Evolutionary conservation across 2,113 vertebrate genomes (phyloP), one percentile per base, ranked within the genome.

Genomic region (Ceyx melanurus): DNA sequence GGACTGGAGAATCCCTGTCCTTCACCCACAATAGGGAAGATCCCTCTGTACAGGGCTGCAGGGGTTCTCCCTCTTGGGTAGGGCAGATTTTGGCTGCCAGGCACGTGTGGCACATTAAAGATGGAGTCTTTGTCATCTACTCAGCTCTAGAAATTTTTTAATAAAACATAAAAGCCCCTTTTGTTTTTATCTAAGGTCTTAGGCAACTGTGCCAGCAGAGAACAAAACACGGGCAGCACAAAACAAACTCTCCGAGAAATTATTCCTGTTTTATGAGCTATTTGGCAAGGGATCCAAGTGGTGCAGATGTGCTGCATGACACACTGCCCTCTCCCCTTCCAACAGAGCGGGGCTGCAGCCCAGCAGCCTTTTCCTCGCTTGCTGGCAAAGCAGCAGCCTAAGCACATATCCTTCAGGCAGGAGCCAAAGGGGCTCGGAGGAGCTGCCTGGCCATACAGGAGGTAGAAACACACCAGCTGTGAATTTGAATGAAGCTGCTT

Each of bases 401-500:
- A 29, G 18, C 1, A 13, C 20, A 5, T 5, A 17, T 23, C 64
- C 79, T 75, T 23, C 51, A 45, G 35, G 72, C 56, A 73, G 56
- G 45, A 82, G 61, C 1, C 6, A 74, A 57, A 43, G 23, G 65
- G 75, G 53, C 35, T 61, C 5, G 26, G 46, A 70, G 92, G 65
- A 75, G 74, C 72, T 42, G 46, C 11, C 1, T 20, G 57, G 54
- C 0, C 8, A 56, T 29, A n/a, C 2, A 21, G 80, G 70, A 85
- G 85, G 70, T 42, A 88, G 75, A 40, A 67, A 33, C 64, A 40
- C 62, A 66, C 84, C 84, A 91, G 75, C 85, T 88, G 68, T 71
- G 75, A 71, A 60, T 88, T 22, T 77, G 70, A 88, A 85, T 71
- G 64, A 80, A 81, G 89, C 70, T 67, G 85, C 89, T 91, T 72